Evolutionary conservation across 2,888 invertebrate species (phyloP).

Genomic region (Ichneumoninae sp.): DNA sequence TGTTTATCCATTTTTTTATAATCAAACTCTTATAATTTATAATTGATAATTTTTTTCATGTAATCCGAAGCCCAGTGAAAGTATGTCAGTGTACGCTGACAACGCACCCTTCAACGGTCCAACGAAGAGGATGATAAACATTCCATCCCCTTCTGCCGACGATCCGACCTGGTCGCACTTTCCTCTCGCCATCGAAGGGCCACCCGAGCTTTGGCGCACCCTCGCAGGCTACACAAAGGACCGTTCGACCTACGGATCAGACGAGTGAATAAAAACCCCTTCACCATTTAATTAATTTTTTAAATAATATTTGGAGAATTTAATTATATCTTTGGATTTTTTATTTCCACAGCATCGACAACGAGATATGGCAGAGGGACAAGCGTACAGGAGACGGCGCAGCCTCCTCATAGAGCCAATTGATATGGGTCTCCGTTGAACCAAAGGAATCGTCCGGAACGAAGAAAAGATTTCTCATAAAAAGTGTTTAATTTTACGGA

Average conservation of each 20-base stretch:
- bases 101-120: slow-evolving; percentile 38
- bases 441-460: slow-evolving; percentile 16
- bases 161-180: slow-evolving; percentile 77
- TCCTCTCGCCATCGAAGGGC: slow-evolving; percentile 80
- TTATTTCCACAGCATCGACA: slow-evolving; percentile 72
- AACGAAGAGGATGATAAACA: slow-evolving; percentile 65
- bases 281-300: slow-evolving; percentile 7
- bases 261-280: slow-evolving; percentile 72
- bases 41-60: background rate
- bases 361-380: slow-evolving; percentile 77
- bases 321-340: slow-evolving; percentile 1
- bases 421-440: background rate
- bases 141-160: slow-evolving; percentile 59
- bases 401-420: slow-evolving; percentile 31
- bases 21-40: background rate
- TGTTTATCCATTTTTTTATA: background rate
- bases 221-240: slow-evolving; percentile 78
- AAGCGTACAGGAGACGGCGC: slow-evolving; percentile 71
- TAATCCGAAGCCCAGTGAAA: slow-evolving; percentile 46
- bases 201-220: slow-evolving; percentile 80
- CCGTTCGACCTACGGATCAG: slow-evolving; percentile 68
- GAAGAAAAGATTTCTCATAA: background rate
- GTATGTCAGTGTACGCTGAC: slow-evolving; percentile 28
- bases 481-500: slow-evolving; percentile 17
- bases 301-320: background rate